Percentiles rank a stretch among this genome's conserved stretches.
Evolutionary conservation across 2,888 invertebrate species (phyloP).

Genomic region (Ennomos fuscantarius): DNA sequence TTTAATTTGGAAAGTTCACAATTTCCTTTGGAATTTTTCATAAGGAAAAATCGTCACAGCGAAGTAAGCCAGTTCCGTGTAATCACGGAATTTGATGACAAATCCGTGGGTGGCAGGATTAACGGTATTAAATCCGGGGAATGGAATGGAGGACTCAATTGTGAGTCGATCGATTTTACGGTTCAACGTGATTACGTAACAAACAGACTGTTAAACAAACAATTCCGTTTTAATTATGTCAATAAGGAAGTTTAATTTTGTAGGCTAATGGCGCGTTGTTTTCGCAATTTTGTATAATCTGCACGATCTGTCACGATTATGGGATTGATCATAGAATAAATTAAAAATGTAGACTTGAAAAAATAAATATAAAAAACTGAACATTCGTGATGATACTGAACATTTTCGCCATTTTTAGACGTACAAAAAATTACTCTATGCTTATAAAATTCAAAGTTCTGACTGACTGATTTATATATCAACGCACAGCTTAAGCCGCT

Average conservation of each 20-base stretch:
- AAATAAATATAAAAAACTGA: no score
- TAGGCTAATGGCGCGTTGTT: conserved; percentile 17
- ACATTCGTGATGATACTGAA: no score
- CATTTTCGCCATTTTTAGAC: no score
- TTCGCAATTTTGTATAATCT: conserved; percentile 1
- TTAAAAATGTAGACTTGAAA: no score
- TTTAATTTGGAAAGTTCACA: conserved; percentile 38
- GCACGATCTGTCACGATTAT: not conserved
- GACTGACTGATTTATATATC: no score
- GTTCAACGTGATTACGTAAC: conserved; percentile 45
- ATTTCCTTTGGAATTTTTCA: conserved; percentile 30
- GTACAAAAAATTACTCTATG: no score
- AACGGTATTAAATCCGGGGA: conserved; percentile 47
- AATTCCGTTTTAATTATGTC: conserved; percentile 41
- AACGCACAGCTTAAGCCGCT: no score
- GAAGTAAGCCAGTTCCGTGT: conserved; percentile 45
- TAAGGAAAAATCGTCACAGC: conserved; percentile 30
- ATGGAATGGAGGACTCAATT: conserved; percentile 40
- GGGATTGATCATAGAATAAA: no score
- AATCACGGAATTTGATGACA: conserved; percentile 51
- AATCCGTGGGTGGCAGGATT: conserved; percentile 50
- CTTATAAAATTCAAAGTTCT: no score
- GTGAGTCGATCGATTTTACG: conserved; percentile 49
- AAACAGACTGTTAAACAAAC: conserved; percentile 42
- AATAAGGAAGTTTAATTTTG: conserved; percentile 28